Base-by-base conservation (phyloP, 1,140 invertebrate genomes). In the Reticulitermes speratus region DNA sequence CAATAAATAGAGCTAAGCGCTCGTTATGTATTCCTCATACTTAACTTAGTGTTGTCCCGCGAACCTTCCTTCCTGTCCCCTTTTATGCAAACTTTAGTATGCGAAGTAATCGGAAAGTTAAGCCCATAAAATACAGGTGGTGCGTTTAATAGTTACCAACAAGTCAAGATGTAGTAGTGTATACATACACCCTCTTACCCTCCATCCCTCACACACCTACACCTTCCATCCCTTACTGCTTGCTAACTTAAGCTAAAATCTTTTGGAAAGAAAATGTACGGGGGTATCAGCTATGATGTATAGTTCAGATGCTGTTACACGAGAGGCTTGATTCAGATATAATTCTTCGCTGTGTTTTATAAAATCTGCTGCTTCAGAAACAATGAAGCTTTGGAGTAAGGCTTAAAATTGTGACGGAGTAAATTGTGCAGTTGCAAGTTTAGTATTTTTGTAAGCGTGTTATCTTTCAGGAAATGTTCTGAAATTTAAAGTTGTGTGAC, bases 51-150 rank as follows among this genome's bases (percentile, higher is more conserved):
- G 65, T 75, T 75, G 65, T 75, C 65, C n/a, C 65, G 65, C 65
- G 25, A 75, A 16, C 65, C n/a, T 75, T 25, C 25, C 65, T 75
- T 75, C 65, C 25, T 75, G 65, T 75, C 65, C 65, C 65, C 65
- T 75, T 75, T 75, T 75, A 75, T 75, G 65, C 82, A 45, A 83
- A 45, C 83, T 84, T 84, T 52, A 52, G 65, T 75, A 25, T 30
- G 83, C 48, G 55, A 84, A 84, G 83, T 84, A 52, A 45, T 45
- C 44, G 38, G 44, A 30, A 84, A 84, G 83, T 84, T 84, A 32
- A 52, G 83, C 48, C 44, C 83, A 84, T 84, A 84, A 84, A 84
- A 52, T 52, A 84, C 83, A 84, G 83, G 83, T 84, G 83, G 83
- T 44, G 82, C 82, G 65, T 75, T 75, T 75, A 75, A 75, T 75